These are phyloP conservation scores for Melipona bicolor DNA, from an alignment of 2,888 invertebrate genomes.

Conservation along the genomic window DNA sequence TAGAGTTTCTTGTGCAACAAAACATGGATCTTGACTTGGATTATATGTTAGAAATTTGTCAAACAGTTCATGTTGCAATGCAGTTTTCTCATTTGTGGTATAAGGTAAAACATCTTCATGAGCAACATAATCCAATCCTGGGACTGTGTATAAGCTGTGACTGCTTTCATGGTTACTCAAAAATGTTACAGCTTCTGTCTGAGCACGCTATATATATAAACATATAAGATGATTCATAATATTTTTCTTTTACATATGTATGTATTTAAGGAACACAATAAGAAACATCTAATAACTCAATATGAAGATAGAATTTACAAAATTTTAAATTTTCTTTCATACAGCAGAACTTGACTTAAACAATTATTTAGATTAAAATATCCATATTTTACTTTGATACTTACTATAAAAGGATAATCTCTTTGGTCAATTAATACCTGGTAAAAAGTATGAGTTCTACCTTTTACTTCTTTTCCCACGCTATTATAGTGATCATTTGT, in stretches of 20 bases:
- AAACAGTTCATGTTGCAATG: constrained; percentile 97
- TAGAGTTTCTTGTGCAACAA: constrained; percentile 94
- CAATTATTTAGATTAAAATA: not conserved
- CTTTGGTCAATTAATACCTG: constrained; percentile 98
- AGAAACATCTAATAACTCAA: not conserved
- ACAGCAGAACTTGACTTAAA: not conserved
- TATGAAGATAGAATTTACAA: not conserved
- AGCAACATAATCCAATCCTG: constrained; percentile 98
- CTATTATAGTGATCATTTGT: constrained; percentile 80
- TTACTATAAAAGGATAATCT: constrained; percentile 98
- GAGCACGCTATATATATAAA: constrained; percentile 91
- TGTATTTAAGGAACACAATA: not conserved
- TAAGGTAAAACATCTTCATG: constrained; percentile 99
- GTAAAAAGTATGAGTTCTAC: constrained; percentile 97
- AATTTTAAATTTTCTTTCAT: not conserved
- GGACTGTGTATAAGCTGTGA: constrained; percentile 97
- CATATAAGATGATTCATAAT: not conserved
- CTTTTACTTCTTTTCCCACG: constrained; percentile 94
- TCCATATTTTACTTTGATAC: constrained; percentile 79
- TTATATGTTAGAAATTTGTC: constrained; percentile 96
- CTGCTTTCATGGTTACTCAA: constrained; percentile 98
- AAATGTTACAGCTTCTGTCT: constrained; percentile 98
- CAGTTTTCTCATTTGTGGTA: constrained; percentile 93
- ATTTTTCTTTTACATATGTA: not conserved
- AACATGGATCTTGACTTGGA: constrained; percentile 94